These are phyloP conservation scores for Podocnemis expansa DNA, from an alignment of 2,113 vertebrate species.

Conservation along the genomic window DNA sequence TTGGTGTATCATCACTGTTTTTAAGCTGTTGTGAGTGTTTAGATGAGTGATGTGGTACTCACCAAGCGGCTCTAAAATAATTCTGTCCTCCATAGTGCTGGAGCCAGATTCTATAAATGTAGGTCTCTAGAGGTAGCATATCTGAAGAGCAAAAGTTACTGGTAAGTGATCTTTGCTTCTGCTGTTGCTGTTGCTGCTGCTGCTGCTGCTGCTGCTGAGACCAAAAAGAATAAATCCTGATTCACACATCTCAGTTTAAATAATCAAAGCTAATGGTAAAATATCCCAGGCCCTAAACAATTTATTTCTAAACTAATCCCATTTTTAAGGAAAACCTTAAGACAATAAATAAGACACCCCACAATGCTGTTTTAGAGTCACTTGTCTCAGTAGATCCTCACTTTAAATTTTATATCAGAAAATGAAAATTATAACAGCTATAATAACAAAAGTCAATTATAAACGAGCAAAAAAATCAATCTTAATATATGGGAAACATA, in stretches of 20 bases:
- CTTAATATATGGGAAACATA: neutral
- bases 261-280: neutral
- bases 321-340: neutral
- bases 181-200: neutral
- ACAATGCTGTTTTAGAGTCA: neutral
- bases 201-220: neutral
- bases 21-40: neutral
- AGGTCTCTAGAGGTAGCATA: neutral
- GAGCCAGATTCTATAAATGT: neutral
- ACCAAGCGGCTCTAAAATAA: neutral
- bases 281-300: neutral
- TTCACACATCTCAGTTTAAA: neutral
- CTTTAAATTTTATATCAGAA: neutral
- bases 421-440: neutral
- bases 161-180: neutral
- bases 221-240: neutral
- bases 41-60: neutral
- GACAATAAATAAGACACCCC: fast-evolving
- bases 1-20: neutral
- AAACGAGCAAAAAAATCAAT: neutral
- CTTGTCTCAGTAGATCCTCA: neutral
- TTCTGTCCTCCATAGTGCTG: neutral
- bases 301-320: neutral
- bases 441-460: neutral
- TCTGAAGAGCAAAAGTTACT: neutral